phyloP scores from a whole-genome alignment of 2,797 vertebrate genomes.

The Sebastes iracundus region DNA sequence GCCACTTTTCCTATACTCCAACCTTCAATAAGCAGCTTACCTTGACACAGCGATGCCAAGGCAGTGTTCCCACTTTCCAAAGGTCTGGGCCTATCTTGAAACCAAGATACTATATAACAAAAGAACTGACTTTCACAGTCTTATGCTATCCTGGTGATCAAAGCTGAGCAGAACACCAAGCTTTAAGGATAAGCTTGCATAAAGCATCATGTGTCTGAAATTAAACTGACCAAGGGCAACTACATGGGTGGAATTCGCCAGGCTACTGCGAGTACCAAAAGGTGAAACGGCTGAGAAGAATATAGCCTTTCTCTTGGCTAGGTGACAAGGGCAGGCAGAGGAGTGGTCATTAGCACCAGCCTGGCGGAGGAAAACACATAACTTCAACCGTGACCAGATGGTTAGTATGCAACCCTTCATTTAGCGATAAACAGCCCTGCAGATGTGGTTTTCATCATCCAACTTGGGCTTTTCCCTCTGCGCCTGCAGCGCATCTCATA shows the following conservation, averaged over 20 bases:
- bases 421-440: constrained; percentile 37
- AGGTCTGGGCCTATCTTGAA: neutral
- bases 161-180: neutral
- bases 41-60: neutral
- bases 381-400: constrained; percentile 35
- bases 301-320: constrained; percentile 11
- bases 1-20: neutral
- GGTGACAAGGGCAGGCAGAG: constrained; percentile 4
- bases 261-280: constrained; percentile 11
- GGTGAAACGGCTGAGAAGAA: constrained; percentile 21
- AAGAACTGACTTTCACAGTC: neutral
- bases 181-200: neutral
- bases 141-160: neutral
- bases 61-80: neutral
- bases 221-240: neutral
- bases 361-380: constrained; percentile 31
- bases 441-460: constrained; percentile 50
- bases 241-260: constrained; percentile 30
- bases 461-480: constrained; percentile 26
- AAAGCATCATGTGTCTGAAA: constrained; percentile 12
- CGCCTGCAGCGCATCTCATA: constrained; percentile 35
- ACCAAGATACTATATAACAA: neutral
- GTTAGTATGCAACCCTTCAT: constrained; percentile 35
- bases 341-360: constrained; percentile 47
- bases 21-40: neutral